Conservation (phyloP, 1,140 invertebrate species). For the Pseudomyrmex sp. region DNA sequence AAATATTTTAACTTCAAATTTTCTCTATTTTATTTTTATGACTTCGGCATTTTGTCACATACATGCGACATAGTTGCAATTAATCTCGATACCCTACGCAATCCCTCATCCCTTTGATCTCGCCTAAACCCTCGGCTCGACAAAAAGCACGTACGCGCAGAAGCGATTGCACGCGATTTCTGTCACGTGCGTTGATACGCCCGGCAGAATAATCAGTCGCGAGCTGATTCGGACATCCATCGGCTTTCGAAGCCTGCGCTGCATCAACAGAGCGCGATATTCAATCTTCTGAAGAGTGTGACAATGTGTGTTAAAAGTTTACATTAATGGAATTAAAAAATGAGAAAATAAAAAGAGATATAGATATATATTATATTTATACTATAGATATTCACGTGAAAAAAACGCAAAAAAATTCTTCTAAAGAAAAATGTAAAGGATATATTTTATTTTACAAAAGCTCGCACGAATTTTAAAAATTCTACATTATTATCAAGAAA, state of each 20-base stretch:
- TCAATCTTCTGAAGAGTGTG: background rate
- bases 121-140: slow-evolving; percentile 25
- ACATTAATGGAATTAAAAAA: background rate
- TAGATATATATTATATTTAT: background rate
- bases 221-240: background rate
- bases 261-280: background rate
- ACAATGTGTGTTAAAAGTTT: background rate
- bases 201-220: slow-evolving; percentile 34
- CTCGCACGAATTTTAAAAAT: background rate
- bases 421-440: background rate
- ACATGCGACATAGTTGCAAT: slow-evolving; percentile 15
- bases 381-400: background rate
- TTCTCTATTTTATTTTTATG: background rate
- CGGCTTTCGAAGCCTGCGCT: background rate
- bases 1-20: background rate
- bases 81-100: slow-evolving; percentile 30
- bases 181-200: slow-evolving; percentile 38
- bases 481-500: slow-evolving; percentile 8
- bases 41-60: background rate
- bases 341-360: background rate
- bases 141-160: slow-evolving; percentile 47
- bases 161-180: slow-evolving; percentile 37
- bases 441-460: background rate
- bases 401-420: background rate
- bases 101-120: slow-evolving; percentile 22